Base-by-base conservation (phyloP, 2,888 invertebrate species). In the Pilophorus perplexus region DNA sequence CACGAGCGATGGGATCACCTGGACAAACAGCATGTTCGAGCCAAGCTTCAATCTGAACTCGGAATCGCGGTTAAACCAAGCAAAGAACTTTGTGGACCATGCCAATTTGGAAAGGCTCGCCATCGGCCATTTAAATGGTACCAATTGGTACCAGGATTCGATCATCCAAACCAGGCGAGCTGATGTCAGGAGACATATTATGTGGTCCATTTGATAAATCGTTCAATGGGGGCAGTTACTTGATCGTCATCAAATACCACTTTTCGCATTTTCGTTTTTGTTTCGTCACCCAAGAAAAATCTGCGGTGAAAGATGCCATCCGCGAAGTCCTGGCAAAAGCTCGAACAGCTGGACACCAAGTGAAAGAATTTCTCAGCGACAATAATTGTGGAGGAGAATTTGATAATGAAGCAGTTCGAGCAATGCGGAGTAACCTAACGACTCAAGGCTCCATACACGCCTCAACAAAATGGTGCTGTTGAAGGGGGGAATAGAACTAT, bases 1-100 rank as follows among this genome's bases (percentile, higher is more conserved):
- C n/a, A n/a, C n/a, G n/a, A n/a, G n/a, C n/a, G n/a, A n/a, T n/a
- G n/a, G n/a, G n/a, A 74, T 12, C 75, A 75, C 62, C 74, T 74
- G 64, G 73, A 74, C 64, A 75, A 74, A 64, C 70, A 70, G 1
- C 71, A 75, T 64, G 72, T 76, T n/a, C 73, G 69, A 70, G 67
- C 67, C 8, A 70, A 71, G 69, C 68, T 75, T 3, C 57, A 74
- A 54, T 69, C 33, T 67, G 70, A 75, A 22, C 66, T 73, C 12
- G 68, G 70, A 14, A 74, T 74, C 27, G 68, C 67, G 8, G 73
- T 74, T 3, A 23, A 28, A 27, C 28, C 44, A n/a, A n/a, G n/a
- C n/a, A n/a, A n/a, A n/a, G n/a, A n/a, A n/a, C n/a, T n/a, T n/a
- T n/a, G n/a, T n/a, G 72, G 72, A 65, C 16, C 71, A 10, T 74